A percentile compares a stretch with the other conserved stretches of the same genome.
phyloP scores from a whole-genome alignment of 1,140 invertebrate genomes.

The Argopecten irradians region DNA sequence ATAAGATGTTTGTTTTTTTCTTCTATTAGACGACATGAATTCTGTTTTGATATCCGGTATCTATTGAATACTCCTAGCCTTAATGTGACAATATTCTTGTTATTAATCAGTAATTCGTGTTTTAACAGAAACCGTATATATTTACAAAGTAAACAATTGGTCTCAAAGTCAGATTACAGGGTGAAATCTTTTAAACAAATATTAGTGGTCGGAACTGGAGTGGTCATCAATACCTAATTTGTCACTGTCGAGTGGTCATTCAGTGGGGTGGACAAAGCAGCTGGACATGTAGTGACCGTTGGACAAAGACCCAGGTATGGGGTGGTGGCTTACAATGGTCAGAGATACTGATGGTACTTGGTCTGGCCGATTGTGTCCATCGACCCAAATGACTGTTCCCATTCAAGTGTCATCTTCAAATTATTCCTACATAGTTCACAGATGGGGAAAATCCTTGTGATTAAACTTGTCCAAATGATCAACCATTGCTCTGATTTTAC shows the following conservation, averaged over 20 bases:
- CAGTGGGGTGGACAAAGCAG: conserved; percentile 46
- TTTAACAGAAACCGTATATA: neutral
- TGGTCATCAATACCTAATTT: conserved; percentile 50
- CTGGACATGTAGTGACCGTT: conserved; percentile 40
- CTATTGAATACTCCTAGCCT: neutral
- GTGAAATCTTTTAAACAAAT: conserved; percentile 23
- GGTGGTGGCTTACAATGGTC: neutral
- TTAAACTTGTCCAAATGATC: neutral
- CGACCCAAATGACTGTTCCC: neutral
- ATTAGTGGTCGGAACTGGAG: neutral
- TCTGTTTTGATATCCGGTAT: neutral
- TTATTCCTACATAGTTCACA: conserved; percentile 18
- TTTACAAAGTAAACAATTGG: conserved; percentile 17
- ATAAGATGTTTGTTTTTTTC: too few relatives aligned
- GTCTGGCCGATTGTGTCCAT: neutral
- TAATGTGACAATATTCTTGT: neutral
- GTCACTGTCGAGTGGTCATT: conserved; percentile 49
- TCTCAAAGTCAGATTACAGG: neutral
- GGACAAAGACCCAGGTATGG: conserved; percentile 25
- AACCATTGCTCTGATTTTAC: neutral
- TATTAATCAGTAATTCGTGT: neutral
- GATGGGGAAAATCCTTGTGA: neutral
- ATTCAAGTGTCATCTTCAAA: conserved; percentile 17
- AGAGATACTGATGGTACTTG: neutral
- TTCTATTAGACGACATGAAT: neutral